phyloP scores from a whole-genome alignment of 2,888 invertebrate genomes.

The Phytoseiulus persimilis region DNA sequence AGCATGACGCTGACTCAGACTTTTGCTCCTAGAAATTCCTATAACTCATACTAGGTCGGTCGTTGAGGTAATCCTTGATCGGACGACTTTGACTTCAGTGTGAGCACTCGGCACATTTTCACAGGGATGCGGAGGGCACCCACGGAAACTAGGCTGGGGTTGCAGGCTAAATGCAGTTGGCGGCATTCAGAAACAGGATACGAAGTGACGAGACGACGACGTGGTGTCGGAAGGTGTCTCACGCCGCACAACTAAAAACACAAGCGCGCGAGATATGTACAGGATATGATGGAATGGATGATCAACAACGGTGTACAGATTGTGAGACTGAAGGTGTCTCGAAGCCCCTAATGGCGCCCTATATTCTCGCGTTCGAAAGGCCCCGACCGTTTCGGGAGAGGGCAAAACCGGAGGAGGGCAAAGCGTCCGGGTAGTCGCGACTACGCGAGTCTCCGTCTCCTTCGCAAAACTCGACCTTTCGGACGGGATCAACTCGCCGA shows the following conservation, averaged over 20 bases:
- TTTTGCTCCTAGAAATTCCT: background rate
- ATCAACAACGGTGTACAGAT: background rate
- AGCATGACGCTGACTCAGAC: conserved; percentile 22
- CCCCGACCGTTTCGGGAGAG: background rate
- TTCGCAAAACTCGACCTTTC: background rate
- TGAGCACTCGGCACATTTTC: background rate
- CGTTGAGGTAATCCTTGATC: background rate
- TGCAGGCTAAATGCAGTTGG: background rate
- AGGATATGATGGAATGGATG: background rate
- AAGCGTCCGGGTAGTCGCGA: background rate
- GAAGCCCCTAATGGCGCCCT: background rate
- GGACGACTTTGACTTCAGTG: background rate
- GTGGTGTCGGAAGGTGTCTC: background rate
- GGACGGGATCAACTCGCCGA: background rate
- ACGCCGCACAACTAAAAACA: background rate
- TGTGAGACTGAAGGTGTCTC: background rate
- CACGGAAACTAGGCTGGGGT: background rate
- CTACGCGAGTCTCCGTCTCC: background rate
- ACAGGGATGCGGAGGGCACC: background rate
- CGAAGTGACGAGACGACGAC: background rate
- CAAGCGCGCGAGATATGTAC: background rate
- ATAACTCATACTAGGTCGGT: background rate
- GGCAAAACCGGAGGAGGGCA: background rate
- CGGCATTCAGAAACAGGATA: background rate
- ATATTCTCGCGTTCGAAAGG: background rate